A percentile compares a stretch with the other conserved stretches of the same genome.
Conservation (phyloP, 2,797 vertebrate genomes). For the Neopelma chrysocephalum region DNA sequence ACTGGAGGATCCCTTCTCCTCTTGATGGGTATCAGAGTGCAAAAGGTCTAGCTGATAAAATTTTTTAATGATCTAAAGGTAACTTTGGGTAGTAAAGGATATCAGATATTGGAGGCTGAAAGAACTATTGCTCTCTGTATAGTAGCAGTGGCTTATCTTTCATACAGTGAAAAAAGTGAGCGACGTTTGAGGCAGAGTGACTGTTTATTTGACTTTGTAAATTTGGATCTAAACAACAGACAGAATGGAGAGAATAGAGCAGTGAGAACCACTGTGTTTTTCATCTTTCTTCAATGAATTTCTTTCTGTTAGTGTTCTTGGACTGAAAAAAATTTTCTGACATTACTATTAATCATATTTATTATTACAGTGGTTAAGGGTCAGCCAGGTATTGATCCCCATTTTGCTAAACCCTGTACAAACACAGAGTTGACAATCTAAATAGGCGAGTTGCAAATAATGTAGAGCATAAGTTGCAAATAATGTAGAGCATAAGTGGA, state of each 20-base stretch:
- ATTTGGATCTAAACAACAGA: not conserved
- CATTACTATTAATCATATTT: not conserved
- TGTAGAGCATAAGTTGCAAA: not conserved
- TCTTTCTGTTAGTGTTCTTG: not conserved
- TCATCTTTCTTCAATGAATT: not conserved
- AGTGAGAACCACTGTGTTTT: not conserved
- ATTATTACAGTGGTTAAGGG: not conserved
- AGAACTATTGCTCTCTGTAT: constrained; percentile 84
- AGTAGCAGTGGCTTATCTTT: constrained; percentile 84
- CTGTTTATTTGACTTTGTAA: not conserved
- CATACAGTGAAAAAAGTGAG: constrained; percentile 83
- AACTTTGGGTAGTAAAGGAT: constrained; percentile 89
- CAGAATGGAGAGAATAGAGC: not conserved
- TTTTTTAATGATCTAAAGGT: constrained; percentile 92
- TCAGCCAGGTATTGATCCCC: constrained; percentile 13
- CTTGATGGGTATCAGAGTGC: constrained; percentile 87
- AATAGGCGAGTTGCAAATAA: not conserved
- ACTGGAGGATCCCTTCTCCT: constrained; percentile 71
- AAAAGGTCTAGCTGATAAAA: constrained; percentile 89
- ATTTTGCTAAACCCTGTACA: not conserved
- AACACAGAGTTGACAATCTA: not conserved
- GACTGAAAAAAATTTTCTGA: not conserved
- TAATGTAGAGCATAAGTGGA: not conserved
- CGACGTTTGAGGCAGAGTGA: not conserved
- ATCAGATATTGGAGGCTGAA: constrained; percentile 87